A percentile compares a stretch with the other conserved stretches of the same genome.
Conservation (phyloP, 1,140 invertebrate genomes). For the Conopomorpha cramerella region DNA sequence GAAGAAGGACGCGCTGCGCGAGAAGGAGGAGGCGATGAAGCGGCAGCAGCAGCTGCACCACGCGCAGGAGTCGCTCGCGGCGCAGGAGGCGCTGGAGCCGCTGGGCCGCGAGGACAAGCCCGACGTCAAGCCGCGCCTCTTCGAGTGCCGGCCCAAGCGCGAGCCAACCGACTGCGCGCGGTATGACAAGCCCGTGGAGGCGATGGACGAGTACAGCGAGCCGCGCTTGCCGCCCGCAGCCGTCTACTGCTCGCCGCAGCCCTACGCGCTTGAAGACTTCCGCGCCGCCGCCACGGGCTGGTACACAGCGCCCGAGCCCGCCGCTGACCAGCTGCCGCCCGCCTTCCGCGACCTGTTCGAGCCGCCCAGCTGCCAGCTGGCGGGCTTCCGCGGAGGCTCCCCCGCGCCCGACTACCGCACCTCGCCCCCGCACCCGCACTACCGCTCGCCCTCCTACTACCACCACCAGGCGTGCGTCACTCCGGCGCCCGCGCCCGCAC, state of each 20-base stretch:
- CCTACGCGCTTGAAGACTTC: constrained; percentile 53
- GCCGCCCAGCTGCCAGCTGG: constrained; percentile 62
- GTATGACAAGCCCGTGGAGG: constrained; percentile 54
- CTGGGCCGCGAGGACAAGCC: constrained; percentile 55
- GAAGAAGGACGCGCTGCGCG: constrained; percentile 89
- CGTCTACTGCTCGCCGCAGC: constrained; percentile 56
- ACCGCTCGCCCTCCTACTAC: constrained; percentile 53
- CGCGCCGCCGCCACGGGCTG: constrained; percentile 62
- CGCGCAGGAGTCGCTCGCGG: constrained; percentile 49
- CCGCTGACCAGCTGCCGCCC: constrained; percentile 48
- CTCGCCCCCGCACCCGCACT: constrained; percentile 45
- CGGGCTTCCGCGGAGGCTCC: constrained; percentile 63
- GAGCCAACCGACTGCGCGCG: constrained; percentile 66
- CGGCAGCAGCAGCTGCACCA: constrained; percentile 68
- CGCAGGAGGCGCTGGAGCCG: constrained; percentile 57
- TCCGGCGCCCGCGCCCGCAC: constrained; percentile 37
- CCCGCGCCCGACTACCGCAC: constrained; percentile 53
- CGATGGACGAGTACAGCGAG: constrained; percentile 46
- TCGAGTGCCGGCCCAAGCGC: constrained; percentile 67
- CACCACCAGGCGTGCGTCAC: constrained; percentile 60
- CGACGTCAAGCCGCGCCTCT: constrained; percentile 60
- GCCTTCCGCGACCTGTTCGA: constrained; percentile 45
- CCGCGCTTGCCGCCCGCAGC: constrained; percentile 53
- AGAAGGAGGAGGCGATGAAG: constrained; percentile 86
- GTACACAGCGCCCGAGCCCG: constrained; percentile 63